Evolutionary conservation across 2,113 vertebrate genomes (phyloP).

Genomic region (Macrotis lagotis): DNA sequence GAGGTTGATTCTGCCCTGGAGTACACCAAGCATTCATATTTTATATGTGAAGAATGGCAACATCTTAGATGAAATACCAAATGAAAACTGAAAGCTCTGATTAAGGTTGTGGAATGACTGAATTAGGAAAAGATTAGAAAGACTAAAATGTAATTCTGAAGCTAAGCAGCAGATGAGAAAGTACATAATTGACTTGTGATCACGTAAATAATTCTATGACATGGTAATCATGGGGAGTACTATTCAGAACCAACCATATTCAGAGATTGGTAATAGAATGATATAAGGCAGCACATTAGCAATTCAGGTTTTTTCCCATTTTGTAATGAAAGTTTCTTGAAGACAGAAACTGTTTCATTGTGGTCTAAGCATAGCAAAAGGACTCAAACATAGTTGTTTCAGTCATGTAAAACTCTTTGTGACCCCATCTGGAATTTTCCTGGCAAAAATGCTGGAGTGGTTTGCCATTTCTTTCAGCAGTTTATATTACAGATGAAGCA

Average conservation of each 20-base stretch:
- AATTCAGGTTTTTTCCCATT: background rate
- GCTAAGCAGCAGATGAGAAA: conserved; percentile 29
- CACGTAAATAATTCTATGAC: conserved; percentile 36
- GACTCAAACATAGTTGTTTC: background rate
- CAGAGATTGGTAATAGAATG: conserved; percentile 32
- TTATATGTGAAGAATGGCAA: background rate
- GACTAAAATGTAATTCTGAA: conserved; percentile 22
- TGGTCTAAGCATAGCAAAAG: background rate
- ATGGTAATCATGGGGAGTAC: background rate
- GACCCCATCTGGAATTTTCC: too few relatives aligned
- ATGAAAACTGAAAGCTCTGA: conserved; percentile 33
- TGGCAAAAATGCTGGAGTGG: background rate
- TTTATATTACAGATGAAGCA: background rate
- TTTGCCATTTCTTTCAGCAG: background rate
- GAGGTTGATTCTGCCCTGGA: background rate
- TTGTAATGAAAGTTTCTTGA: background rate
- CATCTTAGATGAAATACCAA: conserved; percentile 21
- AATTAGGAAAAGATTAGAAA: conserved; percentile 22
- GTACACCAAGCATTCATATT: conserved; percentile 39
- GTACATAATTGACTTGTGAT: conserved; percentile 37
- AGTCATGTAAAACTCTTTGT: too few relatives aligned
- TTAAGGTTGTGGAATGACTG: conserved; percentile 31
- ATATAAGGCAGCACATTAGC: conserved; percentile 4
- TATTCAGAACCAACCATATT: conserved; percentile 14
- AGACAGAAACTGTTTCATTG: background rate